Evolutionary conservation across 1,140 invertebrate species (phyloP).

Genomic region (Cyclargus thomasi): DNA sequence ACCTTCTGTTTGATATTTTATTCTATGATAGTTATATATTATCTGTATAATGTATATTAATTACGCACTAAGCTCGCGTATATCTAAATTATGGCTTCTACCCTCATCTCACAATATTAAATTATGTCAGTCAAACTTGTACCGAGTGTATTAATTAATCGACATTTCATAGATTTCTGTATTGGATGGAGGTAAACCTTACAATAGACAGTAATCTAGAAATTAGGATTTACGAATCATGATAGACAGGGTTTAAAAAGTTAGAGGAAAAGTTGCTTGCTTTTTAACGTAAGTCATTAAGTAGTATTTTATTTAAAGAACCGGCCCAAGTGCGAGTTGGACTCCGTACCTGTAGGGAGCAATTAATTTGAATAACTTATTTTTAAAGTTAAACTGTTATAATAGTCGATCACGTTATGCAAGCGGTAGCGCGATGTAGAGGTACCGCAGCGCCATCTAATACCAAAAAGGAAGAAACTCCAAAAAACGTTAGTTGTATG

Average conservation of each 20-base stretch:
- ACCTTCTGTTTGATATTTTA: background rate
- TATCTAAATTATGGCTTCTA: conserved; percentile 15
- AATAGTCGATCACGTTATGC: too few relatives aligned
- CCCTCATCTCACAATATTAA: conserved; percentile 26
- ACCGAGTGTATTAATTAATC: conserved; percentile 12
- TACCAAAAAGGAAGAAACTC: too few relatives aligned
- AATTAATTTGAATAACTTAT: too few relatives aligned
- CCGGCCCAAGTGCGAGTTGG: too few relatives aligned
- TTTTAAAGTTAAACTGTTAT: too few relatives aligned
- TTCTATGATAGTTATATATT: background rate
- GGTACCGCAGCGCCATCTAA: too few relatives aligned
- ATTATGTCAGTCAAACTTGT: conserved; percentile 25
- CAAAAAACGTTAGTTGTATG: too few relatives aligned
- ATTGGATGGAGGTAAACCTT: background rate
- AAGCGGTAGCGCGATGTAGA: too few relatives aligned
- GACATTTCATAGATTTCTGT: conserved; percentile 15
- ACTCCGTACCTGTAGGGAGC: too few relatives aligned
- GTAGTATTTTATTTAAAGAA: too few relatives aligned
- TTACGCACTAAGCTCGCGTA: conserved; percentile 4
- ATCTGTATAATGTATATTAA: conserved; percentile 4
- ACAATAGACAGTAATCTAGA: background rate
- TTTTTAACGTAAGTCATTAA: too few relatives aligned
- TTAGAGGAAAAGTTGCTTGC: background rate
- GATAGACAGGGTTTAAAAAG: background rate
- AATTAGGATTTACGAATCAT: background rate